Conservation (phyloP, 2,888 invertebrate species). For the Yponomeuta cagnagella region DNA sequence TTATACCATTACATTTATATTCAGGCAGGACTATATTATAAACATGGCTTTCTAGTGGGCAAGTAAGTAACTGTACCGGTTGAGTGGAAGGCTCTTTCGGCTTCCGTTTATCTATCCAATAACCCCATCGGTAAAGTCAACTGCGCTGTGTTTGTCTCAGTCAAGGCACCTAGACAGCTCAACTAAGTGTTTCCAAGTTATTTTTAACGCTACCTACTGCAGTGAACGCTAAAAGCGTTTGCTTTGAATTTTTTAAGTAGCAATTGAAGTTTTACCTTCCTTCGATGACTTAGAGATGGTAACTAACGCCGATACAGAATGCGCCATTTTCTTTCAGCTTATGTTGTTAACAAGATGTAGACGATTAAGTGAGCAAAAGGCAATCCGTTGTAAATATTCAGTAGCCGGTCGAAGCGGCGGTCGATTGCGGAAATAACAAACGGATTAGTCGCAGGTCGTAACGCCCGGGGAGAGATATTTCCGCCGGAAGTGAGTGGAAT, state of each 20-base stretch:
- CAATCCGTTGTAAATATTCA: slow-evolving; percentile 39
- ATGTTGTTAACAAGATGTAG: slow-evolving; percentile 7
- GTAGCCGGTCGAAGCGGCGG: slow-evolving; percentile 43
- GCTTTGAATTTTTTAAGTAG: slow-evolving; percentile 67
- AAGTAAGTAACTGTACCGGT: background rate
- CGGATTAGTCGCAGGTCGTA: slow-evolving; percentile 65
- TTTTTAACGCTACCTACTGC: slow-evolving; percentile 51
- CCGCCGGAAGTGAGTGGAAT: slow-evolving; percentile 63
- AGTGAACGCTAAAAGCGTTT: slow-evolving; percentile 58
- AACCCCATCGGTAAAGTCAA: slow-evolving; percentile 54
- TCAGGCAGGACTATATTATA: background rate
- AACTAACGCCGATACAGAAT: slow-evolving; percentile 15
- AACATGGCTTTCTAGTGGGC: background rate
- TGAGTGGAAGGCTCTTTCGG: slow-evolving; percentile 8
- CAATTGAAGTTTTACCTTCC: slow-evolving; percentile 49
- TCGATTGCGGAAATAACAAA: slow-evolving; percentile 69
- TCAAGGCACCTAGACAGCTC: background rate
- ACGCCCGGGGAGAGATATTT: slow-evolving; percentile 59
- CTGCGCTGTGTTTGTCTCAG: slow-evolving; percentile 38
- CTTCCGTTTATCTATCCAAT: slow-evolving; percentile 47
- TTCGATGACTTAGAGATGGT: slow-evolving; percentile 9
- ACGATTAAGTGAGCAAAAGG: slow-evolving; percentile 24
- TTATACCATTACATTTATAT: too few relatives aligned
- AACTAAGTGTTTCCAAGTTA: slow-evolving; percentile 47
- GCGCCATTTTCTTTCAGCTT: background rate